Evolutionary conservation across 2,113 vertebrate species (phyloP), one percentile per base, ranked within the genome.

Genomic region (Rana temporaria): DNA sequence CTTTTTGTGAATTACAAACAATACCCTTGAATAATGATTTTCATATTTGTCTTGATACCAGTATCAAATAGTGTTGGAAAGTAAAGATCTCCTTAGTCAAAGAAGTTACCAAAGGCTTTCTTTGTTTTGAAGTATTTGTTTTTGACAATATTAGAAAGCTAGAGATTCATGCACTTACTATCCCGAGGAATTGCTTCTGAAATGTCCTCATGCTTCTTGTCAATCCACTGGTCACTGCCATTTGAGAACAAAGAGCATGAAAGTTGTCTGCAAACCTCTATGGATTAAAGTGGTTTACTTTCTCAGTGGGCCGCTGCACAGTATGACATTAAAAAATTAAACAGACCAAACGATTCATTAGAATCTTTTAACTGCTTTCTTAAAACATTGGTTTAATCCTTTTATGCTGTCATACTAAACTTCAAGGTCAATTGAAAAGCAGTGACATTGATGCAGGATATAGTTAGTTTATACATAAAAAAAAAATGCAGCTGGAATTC

Each of bases 111-210:
- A 93, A 89, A 89, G 84, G 77, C 62, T 89, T 82, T 88, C 87
- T 92, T 90, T 89, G 87, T 91, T 92, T 92, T 93, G 88, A 92
- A 89, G 86, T 78, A 48, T 73, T 69, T 89, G 75, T 89, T 91
- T 87, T 89, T 89, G 86, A 75, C 72, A 75, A 30, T 42, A 42
- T 59, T 60, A 62, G 26, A 57, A 75, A 88, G 86, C 88, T 85
- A 15, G 42, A 86, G 87, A 85, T 90, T 90, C 90, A 81, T 89
- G 84, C 85, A 87, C 84, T 87, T 88, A 87, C 86, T 77, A 42
- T 89, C 84, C 85, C 93, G 89, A 90, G 87, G 88, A 91, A 89
- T 89, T 81, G 78, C 76, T 85, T 86, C 86, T 91, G 88, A 90
- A 92, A 93, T 88, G 82, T 86, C 86, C 69, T 57, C 81, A 77